phyloP scores from a whole-genome alignment of 2,797 vertebrate genomes.

The Oreochromis grahami region DNA sequence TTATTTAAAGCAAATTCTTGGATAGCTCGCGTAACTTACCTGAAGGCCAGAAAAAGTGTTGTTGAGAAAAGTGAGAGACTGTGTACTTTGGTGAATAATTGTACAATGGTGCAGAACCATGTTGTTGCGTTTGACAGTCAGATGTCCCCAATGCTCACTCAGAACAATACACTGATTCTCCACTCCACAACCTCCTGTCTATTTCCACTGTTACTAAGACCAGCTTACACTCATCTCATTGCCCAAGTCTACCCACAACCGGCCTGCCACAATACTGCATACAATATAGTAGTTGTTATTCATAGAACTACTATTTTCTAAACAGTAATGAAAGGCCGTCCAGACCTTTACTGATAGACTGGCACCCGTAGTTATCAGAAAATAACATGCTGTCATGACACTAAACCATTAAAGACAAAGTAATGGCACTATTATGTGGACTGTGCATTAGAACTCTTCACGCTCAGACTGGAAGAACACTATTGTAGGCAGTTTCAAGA shows the following conservation, averaged over 20 bases:
- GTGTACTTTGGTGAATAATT: slow-evolving; percentile 20
- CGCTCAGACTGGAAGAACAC: not conserved
- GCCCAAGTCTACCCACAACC: not conserved
- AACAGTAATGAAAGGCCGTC: not conserved
- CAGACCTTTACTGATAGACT: not conserved
- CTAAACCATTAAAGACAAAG: slow-evolving; percentile 21
- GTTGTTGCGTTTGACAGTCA: slow-evolving; percentile 24
- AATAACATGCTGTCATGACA: slow-evolving; percentile 32
- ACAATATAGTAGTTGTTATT: not conserved
- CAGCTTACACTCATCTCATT: not conserved
- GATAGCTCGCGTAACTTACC: not conserved
- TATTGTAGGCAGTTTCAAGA: not conserved
- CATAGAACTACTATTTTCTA: not conserved
- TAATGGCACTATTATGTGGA: slow-evolving; percentile 17
- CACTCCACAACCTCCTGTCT: not conserved
- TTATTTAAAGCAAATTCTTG: not conserved
- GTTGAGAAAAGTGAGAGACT: slow-evolving; percentile 1
- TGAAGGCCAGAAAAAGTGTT: slow-evolving; percentile 24
- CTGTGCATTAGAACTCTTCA: slow-evolving; percentile 12
- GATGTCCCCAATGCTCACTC: not conserved
- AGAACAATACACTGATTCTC: slow-evolving; percentile 30
- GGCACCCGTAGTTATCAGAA: slow-evolving; percentile 16
- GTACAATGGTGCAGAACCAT: slow-evolving; percentile 16
- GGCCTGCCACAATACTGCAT: not conserved
- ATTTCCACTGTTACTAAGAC: not conserved